phyloP scores from a whole-genome alignment of 2,888 invertebrate genomes.

The Drosophila picticornis region DNA sequence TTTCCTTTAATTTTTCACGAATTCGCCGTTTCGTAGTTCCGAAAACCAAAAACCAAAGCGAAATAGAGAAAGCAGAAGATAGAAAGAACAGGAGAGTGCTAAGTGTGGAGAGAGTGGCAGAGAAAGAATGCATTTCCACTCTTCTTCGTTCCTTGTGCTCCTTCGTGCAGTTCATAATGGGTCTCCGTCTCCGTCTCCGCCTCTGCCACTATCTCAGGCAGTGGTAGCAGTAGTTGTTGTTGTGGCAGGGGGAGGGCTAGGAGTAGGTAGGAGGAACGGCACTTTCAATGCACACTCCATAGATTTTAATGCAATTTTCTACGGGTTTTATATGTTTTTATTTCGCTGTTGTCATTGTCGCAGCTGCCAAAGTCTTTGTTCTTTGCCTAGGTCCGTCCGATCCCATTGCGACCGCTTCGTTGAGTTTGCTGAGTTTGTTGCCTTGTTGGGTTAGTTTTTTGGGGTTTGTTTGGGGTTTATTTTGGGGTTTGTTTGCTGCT shows the following conservation, averaged over 20 bases:
- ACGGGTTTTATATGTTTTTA: conserved; percentile 74
- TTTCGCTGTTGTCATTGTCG: conserved; percentile 76
- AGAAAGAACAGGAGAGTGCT: not conserved
- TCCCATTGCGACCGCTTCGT: conserved; percentile 36
- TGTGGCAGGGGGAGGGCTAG: not conserved
- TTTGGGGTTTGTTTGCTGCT: conserved; percentile 17
- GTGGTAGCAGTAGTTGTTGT: not conserved
- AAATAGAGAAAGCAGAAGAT: not conserved
- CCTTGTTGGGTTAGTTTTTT: conserved; percentile 3
- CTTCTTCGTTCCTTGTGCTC: conserved; percentile 22
- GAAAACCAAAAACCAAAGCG: conserved; percentile 60
- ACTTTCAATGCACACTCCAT: conserved; percentile 79
- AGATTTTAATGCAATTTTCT: conserved; percentile 82
- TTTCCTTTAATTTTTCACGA: conserved; percentile 82
- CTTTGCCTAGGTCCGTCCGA: conserved; percentile 62
- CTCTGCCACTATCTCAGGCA: not conserved
- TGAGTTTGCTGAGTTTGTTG: conserved; percentile 12
- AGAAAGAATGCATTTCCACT: conserved; percentile 29
- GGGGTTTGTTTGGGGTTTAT: conserved; percentile 15
- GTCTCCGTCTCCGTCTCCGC: conserved; percentile 23
- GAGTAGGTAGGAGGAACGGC: conserved; percentile 25
- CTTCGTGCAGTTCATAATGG: conserved; percentile 61
- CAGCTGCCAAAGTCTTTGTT: conserved; percentile 81
- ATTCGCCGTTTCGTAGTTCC: conserved; percentile 81
- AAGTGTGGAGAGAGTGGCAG: not conserved